Evolutionary conservation across 2,113 vertebrate genomes (phyloP), one percentile per base, ranked within the genome.

Genomic region (Perognathus longimembris): DNA sequence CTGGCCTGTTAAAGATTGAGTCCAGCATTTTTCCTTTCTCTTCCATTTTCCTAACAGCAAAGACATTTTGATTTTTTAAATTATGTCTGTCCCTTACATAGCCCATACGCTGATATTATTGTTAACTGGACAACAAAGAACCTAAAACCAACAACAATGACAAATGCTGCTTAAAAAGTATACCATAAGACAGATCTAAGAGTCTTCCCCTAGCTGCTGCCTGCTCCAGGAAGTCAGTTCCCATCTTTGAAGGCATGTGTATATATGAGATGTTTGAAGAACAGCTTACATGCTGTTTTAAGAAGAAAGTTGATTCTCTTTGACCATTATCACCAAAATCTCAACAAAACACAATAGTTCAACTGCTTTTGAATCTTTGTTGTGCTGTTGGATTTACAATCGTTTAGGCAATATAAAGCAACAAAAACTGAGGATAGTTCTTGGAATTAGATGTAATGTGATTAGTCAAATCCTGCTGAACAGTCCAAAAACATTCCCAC

Each of bases 321-420:
- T 83, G 18, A 76, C 20, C 50, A 36, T 57, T 59, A 84, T 57
- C 57, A 74, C 21, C 80, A 91, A 95, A 57, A 59, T 76, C 71
- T 89, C 74, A 81, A 79, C 18, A 89, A 64, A 94, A 93, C 45
- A 80, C 92, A 89, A 86, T 28, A 74, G 34, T 89, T 1, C 32
- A 93, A 70, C 30, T 77, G 70, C 50, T 83, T 85, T 61, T 64
- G 36, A 96, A 89, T 80, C 59, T 26, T 54, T 70, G 12, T 21
- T 82, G 40, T 81, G 21, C 10, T 42, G 28, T 17, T 34, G 4
- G 9, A 42, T 92, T 66, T 45, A 45, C 45, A 45, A 74, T 91
- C 84, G 4, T 63, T 67, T 91, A 75, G 66, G 88, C n/a, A 71
- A 70, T 70, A 74, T 78, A 88, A 83, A 89, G 90, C 57, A 89